These are phyloP conservation scores for Megaceryle alcyon DNA, from an alignment of 2,797 vertebrate genomes.

Conservation along the genomic window DNA sequence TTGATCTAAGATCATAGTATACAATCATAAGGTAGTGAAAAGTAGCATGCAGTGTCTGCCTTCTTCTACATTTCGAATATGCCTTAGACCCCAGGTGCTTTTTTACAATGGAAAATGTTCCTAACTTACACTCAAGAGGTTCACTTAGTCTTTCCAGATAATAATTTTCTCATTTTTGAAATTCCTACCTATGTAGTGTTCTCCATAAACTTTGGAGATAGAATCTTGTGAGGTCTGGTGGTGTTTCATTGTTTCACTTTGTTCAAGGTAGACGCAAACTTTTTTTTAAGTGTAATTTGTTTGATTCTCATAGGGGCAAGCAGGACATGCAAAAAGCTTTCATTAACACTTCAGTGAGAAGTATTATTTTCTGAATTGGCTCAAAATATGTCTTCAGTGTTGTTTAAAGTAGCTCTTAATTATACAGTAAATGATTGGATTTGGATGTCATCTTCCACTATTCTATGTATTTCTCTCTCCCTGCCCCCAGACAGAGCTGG, in stretches of 20 bases:
- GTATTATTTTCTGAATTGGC: not conserved
- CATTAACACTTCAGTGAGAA: not conserved
- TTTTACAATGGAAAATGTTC: not conserved
- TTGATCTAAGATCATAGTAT: not conserved
- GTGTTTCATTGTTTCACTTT: not conserved
- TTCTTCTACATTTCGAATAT: not conserved
- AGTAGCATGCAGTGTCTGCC: not conserved
- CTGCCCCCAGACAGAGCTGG: not conserved
- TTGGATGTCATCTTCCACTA: not conserved
- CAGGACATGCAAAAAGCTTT: not conserved
- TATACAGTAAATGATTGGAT: not conserved
- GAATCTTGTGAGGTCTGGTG: not conserved
- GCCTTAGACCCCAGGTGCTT: not conserved
- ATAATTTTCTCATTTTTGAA: not conserved
- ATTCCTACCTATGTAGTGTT: not conserved
- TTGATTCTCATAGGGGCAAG: not conserved
- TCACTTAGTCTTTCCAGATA: not conserved
- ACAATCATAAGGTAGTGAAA: not conserved
- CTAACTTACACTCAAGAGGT: not conserved
- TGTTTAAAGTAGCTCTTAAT: not conserved
- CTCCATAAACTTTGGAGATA: not conserved
- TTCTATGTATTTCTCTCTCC: not conserved
- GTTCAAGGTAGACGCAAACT: not conserved
- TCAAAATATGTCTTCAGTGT: not conserved
- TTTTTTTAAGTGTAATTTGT: not conserved